A percentile compares a stretch with the other conserved stretches of the same genome.
phyloP scores from a whole-genome alignment of 2,888 invertebrate genomes.

The Mesorhabditis sp. region DNA sequence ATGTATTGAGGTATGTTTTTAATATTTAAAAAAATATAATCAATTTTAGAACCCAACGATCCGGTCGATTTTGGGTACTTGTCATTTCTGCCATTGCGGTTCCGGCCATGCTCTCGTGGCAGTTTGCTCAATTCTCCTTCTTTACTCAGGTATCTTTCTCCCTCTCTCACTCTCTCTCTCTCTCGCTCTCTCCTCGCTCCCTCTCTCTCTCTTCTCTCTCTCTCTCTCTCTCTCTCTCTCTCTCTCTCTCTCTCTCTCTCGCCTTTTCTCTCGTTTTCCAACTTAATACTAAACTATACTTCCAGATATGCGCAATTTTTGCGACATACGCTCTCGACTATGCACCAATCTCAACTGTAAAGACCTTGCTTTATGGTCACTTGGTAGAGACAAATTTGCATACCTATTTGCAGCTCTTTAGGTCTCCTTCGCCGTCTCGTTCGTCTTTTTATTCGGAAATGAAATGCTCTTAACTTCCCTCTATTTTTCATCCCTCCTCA shows the following conservation, averaged over 20 bases:
- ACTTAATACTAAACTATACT: not conserved
- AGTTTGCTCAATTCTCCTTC: slow-evolving; percentile 76
- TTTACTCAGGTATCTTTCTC: slow-evolving; percentile 68
- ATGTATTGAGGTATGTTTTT: slow-evolving; percentile 58
- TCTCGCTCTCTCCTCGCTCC: no score
- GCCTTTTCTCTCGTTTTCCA: no score
- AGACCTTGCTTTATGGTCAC: slow-evolving; percentile 61
- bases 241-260: no score
- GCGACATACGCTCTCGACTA: slow-evolving; percentile 67
- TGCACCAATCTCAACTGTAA: slow-evolving; percentile 57
- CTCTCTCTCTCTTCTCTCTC: no score
- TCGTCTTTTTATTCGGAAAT: slow-evolving; percentile 65
- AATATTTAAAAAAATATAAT: not conserved
- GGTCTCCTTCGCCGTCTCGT: slow-evolving; percentile 61
- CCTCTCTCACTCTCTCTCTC: no score
- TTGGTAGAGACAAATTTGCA: slow-evolving; percentile 58
- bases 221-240: no score
- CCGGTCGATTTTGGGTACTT: slow-evolving; percentile 48
- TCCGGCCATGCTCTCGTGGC: slow-evolving; percentile 63
- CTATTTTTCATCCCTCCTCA: slow-evolving; percentile 61
- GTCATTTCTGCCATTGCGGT: slow-evolving; percentile 34
- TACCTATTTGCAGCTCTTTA: slow-evolving; percentile 38
- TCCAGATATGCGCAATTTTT: slow-evolving; percentile 66
- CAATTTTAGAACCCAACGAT: slow-evolving; percentile 21
- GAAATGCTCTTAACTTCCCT: slow-evolving; percentile 66